Conservation (phyloP, 2,113 vertebrate genomes). For the Rhabdomys dilectus region DNA sequence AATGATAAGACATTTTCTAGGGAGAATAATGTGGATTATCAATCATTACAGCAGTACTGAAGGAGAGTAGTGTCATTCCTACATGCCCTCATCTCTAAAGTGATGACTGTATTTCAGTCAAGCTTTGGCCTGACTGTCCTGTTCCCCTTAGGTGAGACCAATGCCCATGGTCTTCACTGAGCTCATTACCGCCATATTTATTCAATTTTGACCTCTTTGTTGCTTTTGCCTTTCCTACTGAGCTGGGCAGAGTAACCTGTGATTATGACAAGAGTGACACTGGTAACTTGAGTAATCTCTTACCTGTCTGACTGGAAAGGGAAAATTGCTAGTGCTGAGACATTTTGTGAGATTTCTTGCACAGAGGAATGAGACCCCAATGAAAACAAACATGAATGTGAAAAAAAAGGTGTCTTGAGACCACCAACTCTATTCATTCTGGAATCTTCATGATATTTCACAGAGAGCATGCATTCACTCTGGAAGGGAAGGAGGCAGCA, state of each 20-base stretch:
- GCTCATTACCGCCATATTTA: neutral
- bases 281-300: neutral
- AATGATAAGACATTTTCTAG: neutral
- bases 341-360: neutral
- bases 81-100: neutral
- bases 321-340: neutral
- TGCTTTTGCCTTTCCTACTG: neutral
- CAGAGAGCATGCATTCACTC: neutral
- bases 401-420: neutral
- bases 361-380: neutral
- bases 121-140: neutral
- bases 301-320: neutral
- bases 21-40: neutral
- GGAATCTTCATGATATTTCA: neutral
- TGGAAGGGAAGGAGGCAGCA: rapidly evolving
- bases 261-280: neutral
- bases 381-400: neutral
- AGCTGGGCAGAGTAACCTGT: neutral
- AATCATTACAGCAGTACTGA: neutral
- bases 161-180: neutral
- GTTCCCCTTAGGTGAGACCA: neutral
- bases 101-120: neutral
- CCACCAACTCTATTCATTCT: neutral
- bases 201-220: neutral
- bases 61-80: constrained; percentile 20